Percentiles rank a stretch among this genome's conserved stretches.
These are phyloP conservation scores for Naja naja DNA, from an alignment of 2,113 vertebrate species.

Conservation along the genomic window DNA sequence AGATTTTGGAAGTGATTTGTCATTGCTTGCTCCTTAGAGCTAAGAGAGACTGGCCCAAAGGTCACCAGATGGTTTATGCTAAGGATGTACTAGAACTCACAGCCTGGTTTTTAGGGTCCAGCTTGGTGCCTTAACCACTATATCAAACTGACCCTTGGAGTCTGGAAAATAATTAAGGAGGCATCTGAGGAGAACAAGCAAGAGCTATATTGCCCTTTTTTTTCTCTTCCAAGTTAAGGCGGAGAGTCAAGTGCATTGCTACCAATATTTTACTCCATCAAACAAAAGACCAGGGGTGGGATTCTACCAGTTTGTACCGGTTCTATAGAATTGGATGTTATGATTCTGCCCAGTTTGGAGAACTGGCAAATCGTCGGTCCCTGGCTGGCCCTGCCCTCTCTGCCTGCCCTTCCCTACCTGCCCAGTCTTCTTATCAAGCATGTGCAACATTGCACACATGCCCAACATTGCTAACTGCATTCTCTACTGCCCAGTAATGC, in stretches of 20 bases:
- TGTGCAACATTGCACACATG: no score
- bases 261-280: not conserved
- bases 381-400: no score
- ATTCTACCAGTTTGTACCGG: no score
- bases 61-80: not conserved
- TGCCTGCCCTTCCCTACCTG: no score
- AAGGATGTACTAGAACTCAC: not conserved
- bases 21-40: not conserved
- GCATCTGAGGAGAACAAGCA: not conserved
- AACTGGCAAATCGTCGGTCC: no score
- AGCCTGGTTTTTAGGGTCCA: not conserved
- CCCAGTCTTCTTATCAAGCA: no score
- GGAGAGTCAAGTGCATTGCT: not conserved
- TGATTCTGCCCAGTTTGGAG: no score
- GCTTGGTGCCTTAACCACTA: not conserved
- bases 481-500: no score
- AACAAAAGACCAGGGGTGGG: not conserved
- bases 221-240: not conserved
- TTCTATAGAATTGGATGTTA: no score
- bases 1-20: not conserved
- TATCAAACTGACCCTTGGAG: not conserved
- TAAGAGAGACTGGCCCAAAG: not conserved
- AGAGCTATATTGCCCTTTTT: not conserved
- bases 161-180: not conserved
- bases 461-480: no score